phyloP scores from a whole-genome alignment of 2,113 vertebrate species.

The Epinephelus lanceolatus region DNA sequence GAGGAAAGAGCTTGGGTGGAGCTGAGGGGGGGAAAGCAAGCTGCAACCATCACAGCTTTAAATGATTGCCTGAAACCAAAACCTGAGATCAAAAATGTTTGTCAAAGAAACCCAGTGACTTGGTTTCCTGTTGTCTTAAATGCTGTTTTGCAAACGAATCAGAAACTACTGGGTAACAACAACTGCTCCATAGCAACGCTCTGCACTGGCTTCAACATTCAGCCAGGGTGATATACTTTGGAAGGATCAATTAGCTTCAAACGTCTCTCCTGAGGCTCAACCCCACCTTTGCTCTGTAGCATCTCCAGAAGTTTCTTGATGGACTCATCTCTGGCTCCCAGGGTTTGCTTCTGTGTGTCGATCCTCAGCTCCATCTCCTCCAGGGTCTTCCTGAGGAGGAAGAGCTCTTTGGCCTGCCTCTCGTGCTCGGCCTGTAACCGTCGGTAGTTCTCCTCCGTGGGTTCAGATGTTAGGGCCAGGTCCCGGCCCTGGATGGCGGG shows the following conservation, averaged over 20 bases:
- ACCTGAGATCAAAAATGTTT: constrained; percentile 16
- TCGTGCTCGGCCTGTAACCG: constrained; percentile 92
- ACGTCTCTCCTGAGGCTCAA: not conserved
- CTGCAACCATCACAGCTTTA: not conserved
- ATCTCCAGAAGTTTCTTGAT: constrained; percentile 99
- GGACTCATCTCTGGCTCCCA: constrained; percentile 95
- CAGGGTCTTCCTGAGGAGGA: constrained; percentile 96
- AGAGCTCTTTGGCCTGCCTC: constrained; percentile 96
- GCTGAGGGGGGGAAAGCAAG: constrained; percentile 9
- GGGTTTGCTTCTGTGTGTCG: constrained; percentile 97
- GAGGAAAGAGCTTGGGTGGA: not conserved
- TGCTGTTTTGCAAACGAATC: not conserved
- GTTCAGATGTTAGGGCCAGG: constrained; percentile 88
- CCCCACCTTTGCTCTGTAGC: constrained; percentile 93
- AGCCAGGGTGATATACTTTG: not conserved
- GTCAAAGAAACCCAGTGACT: not conserved
- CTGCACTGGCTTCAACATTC: not conserved
- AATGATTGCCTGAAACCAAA: not conserved
- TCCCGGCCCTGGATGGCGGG: constrained; percentile 84
- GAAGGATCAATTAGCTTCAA: not conserved
- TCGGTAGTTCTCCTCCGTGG: constrained; percentile 96
- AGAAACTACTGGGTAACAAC: not conserved
- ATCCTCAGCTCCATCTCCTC: constrained; percentile 99
- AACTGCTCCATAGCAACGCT: not conserved
- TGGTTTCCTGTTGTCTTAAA: not conserved